phyloP scores from a whole-genome alignment of 1,140 invertebrate species.

The Drosophila pseudoobscura region DNA sequence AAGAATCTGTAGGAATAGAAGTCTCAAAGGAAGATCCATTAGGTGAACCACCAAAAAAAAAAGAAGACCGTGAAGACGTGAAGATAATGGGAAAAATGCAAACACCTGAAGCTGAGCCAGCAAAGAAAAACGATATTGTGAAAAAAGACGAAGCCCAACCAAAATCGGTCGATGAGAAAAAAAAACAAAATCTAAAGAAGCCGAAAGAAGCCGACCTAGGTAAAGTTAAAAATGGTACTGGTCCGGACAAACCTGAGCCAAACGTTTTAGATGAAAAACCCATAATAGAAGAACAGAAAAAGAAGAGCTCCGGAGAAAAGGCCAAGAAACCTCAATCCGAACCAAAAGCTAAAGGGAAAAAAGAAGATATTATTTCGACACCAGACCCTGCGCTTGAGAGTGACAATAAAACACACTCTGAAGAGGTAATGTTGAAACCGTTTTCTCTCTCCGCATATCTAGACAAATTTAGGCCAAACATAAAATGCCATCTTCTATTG shows the following conservation, averaged over 20 bases:
- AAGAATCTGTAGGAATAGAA: not conserved
- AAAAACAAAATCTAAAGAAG: constrained; percentile 11
- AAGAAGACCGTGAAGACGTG: constrained; percentile 11
- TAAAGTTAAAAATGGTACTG: too few relatives aligned
- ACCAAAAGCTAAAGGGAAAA: not conserved
- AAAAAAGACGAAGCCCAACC: constrained; percentile 30
- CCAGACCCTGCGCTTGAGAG: too few relatives aligned
- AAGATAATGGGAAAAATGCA: constrained; percentile 26
- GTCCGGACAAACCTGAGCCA: constrained; percentile 28
- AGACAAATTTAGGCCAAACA: too few relatives aligned
- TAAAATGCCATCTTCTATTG: too few relatives aligned
- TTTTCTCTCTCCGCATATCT: too few relatives aligned
- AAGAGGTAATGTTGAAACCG: too few relatives aligned
- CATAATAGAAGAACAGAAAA: constrained; percentile 11
- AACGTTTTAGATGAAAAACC: constrained; percentile 16
- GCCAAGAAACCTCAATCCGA: not conserved
- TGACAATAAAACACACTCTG: too few relatives aligned
- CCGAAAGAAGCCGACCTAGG: constrained; percentile 21
- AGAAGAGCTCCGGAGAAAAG: constrained; percentile 12
- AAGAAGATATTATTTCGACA: not conserved
- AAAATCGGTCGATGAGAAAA: constrained; percentile 2
- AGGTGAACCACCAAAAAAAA: not conserved
- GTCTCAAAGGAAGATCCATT: too few relatives aligned
- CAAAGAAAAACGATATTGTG: constrained; percentile 32
- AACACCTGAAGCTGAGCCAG: constrained; percentile 24